Percentiles rank a stretch among this genome's conserved stretches.
These are phyloP conservation scores for Orycteropus afer DNA, from an alignment of 2,113 vertebrate species.

Conservation along the genomic window DNA sequence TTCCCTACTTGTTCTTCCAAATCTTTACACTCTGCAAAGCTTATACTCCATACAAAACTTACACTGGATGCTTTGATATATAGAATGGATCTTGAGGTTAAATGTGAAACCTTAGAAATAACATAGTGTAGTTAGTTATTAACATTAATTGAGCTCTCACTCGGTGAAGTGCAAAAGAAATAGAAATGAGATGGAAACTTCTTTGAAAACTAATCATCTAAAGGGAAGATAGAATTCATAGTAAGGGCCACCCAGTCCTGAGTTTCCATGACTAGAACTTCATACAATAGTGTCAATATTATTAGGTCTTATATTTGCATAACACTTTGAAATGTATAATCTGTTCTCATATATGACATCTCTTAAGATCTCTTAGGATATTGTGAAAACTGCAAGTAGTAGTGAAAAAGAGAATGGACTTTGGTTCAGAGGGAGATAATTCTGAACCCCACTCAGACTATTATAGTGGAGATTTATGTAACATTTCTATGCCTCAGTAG, in stretches of 20 bases:
- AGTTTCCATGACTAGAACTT: background rate
- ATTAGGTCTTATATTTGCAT: slow-evolving; percentile 1
- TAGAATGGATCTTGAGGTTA: slow-evolving; percentile 23
- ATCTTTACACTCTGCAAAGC: background rate
- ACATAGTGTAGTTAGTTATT: background rate
- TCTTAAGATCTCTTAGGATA: background rate
- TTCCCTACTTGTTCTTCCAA: background rate
- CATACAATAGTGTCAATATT: background rate
- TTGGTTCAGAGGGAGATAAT: background rate
- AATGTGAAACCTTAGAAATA: slow-evolving; percentile 11
- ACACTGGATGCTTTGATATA: background rate
- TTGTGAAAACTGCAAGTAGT: background rate
- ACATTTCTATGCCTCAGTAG: background rate
- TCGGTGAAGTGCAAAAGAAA: slow-evolving; percentile 33
- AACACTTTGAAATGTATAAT: slow-evolving; percentile 42
- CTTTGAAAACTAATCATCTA: slow-evolving; percentile 5
- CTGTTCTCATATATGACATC: background rate
- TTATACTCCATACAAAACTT: background rate
- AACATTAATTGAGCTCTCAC: slow-evolving; percentile 16
- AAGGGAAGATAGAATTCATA: background rate
- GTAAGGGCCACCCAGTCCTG: background rate
- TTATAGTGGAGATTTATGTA: background rate
- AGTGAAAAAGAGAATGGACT: background rate
- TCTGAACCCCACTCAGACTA: background rate
- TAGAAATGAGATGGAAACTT: background rate